Evolutionary conservation across 1,140 invertebrate genomes (phyloP).

Genomic region (Drosophila ananassae): DNA sequence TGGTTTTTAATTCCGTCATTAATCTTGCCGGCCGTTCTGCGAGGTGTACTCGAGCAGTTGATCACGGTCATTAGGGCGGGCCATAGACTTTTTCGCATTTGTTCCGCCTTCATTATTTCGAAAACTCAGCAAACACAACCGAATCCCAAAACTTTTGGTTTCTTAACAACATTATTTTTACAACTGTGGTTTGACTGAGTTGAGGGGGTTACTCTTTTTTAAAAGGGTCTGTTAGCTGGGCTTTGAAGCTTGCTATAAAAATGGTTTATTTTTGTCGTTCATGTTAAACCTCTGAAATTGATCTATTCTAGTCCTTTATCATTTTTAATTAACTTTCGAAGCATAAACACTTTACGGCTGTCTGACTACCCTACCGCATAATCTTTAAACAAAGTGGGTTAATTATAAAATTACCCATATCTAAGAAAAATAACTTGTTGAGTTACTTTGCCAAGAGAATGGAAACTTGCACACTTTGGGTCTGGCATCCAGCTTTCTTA

Average conservation of each 20-base stretch:
- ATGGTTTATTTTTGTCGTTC: not conserved
- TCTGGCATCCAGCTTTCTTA: constrained; percentile 31
- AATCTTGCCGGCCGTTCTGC: constrained; percentile 26
- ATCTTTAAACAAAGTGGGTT: constrained; percentile 8
- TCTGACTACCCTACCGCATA: not conserved
- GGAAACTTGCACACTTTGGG: constrained; percentile 37
- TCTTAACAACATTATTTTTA: constrained; percentile 24
- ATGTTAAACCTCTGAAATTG: too few relatives aligned
- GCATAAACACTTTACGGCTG: not conserved
- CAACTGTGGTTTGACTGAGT: not conserved
- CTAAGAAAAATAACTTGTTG: constrained; percentile 34
- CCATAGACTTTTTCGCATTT: constrained; percentile 16
- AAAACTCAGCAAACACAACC: constrained; percentile 38
- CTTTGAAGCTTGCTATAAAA: not conserved
- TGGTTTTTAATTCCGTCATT: constrained; percentile 50
- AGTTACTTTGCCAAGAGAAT: constrained; percentile 28
- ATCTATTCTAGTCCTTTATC: not conserved
- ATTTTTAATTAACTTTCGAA: not conserved
- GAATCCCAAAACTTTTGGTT: constrained; percentile 31
- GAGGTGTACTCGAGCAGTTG: constrained; percentile 43
- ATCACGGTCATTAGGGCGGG: constrained; percentile 10
- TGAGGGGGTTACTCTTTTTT: constrained; percentile 3
- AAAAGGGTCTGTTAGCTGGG: constrained; percentile 13
- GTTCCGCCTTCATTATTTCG: constrained; percentile 5
- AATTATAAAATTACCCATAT: constrained; percentile 39